Base-by-base conservation (phyloP, 2,888 invertebrate genomes). In the Nyleta sp. region DNA sequence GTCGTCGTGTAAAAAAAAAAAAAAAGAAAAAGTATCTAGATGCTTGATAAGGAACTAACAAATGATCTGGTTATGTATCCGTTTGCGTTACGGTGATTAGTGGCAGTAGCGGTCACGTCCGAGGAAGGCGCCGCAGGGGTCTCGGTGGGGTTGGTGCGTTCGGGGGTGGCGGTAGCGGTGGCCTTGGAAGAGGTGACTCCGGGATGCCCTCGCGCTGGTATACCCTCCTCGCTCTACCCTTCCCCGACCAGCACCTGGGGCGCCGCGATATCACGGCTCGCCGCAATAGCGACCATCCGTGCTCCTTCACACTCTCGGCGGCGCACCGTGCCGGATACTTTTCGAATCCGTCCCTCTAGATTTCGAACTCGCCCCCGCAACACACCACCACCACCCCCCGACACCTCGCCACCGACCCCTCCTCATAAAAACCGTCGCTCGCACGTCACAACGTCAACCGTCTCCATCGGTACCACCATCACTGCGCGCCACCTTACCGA, bases 171-270 rank as follows among this genome's bases (percentile, higher is more conserved):
- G 91, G 88, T 81, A 86, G 89, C 84, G 86, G 87, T 85, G 89
- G 87, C 82, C 86, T 88, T 90, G 89, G 91, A 87, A 91, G 85
- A 90, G 92, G 87, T 91, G 91, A 90, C 68, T 83, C 86, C 64
- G 94, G 94, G 88, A 94, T 95, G 93, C 95, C 96, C 71, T 95
- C 96, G 83, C 93, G 96, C 86, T 96, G 96, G 96, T 97, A 96
- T 93, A 97, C 96, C 80, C 94, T 97, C 87, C 94, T 97, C 91
- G 97, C 97, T 84, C 93, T 97, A 88, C 97, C 97, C 84, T 97
- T 97, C 92, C 96, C 97, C 88, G 97, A 97, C 93, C 97, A 97
- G 93, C 97, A 96, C 91, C 95, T 97, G 87, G 97, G 96, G 85
- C 92, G 96, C 88, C 94, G 97, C 81, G 96, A 97, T 92, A 92